Base-by-base conservation (phyloP, 1,140 invertebrate species). In the Chrysopa pallens region DNA sequence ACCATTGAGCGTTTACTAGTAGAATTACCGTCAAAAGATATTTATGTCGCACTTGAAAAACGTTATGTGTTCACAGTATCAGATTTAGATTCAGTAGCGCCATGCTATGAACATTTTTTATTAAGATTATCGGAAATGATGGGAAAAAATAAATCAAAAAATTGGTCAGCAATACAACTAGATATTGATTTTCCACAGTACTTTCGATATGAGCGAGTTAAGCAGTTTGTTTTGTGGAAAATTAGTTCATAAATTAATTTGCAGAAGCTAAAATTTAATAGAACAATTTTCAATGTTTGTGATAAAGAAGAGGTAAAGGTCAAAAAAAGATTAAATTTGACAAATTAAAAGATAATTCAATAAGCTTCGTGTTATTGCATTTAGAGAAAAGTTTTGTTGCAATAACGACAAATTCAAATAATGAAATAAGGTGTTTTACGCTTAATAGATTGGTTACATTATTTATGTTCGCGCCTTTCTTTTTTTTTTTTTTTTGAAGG, bases 11-110 rank as follows among this genome's bases (percentile, higher is more conserved):
- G 74, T 51, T 62, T 91, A 7, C 60, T 91, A 29, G 61, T 62
- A 23, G 63, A 64, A 1, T 64, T 70, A 9, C 65, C 64, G 2
- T 56, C 62, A 33, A 80, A 80, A 60, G 69, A 60, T 6, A 60
- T 83, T n/a, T 86, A 80, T 48, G 65, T 92, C 17, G 79, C 83
- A 4, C 53, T 92, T 36, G 88, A 92, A 55, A 91, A 90, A 61
- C 73, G 85, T 37, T 88, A 76, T 55, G 85, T 89, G 4, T 90
- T 89, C 50, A 88, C 84, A 5, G 59, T 85, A 43, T 67, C 72
- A 2, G 80, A 88, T 52, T 69, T 84, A 53, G 83, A 88, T 46
- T 73, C 76, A 0, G 73, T 76, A 15, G 83, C 86, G 4, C 85
- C 85, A 0, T 86, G 84, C 64, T 89, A 82, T 52, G 84, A 87